Conservation (phyloP, 1,140 invertebrate species). For the Listronotus oregonensis region DNA sequence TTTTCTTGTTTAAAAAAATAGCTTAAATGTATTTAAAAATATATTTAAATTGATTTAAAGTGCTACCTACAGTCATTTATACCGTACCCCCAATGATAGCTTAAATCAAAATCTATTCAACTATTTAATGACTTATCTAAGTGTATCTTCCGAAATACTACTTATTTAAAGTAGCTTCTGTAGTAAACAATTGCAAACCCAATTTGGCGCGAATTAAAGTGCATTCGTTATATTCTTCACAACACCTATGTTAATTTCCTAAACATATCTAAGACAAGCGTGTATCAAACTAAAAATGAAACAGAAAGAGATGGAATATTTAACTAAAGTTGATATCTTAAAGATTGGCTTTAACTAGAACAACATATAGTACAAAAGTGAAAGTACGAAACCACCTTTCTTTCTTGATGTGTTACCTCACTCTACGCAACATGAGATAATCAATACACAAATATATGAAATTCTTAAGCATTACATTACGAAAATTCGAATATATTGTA, state of each 20-base stretch:
- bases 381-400: constrained; percentile 10
- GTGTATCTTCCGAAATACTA: too few relatives aligned
- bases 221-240: too few relatives aligned
- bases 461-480: neutral
- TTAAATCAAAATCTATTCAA: too few relatives aligned
- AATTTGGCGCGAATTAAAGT: too few relatives aligned
- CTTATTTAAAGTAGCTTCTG: too few relatives aligned
- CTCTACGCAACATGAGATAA: neutral
- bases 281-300: neutral
- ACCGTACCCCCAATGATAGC: too few relatives aligned
- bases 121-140: too few relatives aligned
- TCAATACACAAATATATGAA: constrained; percentile 8
- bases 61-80: too few relatives aligned
- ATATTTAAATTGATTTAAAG: neutral
- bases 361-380: neutral
- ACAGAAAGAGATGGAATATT: neutral
- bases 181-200: too few relatives aligned
- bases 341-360: neutral
- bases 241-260: too few relatives aligned
- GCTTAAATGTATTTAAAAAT: neutral
- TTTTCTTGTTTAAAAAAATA: neutral
- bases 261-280: too few relatives aligned
- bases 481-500: too few relatives aligned
- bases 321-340: neutral
- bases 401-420: neutral